phyloP scores from a whole-genome alignment of 2,888 invertebrate genomes.

The Aporophyla lueneburgensis region DNA sequence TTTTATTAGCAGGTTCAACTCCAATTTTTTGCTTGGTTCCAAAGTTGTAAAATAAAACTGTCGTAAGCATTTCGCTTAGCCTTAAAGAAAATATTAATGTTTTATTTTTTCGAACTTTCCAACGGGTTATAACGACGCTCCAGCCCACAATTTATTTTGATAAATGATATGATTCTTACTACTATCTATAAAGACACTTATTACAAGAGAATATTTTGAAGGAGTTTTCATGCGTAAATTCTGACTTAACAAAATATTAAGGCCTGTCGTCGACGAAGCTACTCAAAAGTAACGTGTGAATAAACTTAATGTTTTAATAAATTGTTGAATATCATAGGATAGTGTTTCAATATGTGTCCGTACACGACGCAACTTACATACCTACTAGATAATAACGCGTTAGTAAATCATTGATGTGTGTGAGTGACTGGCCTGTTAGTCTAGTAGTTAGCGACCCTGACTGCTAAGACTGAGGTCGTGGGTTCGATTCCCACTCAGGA shows the following conservation, averaged over 20 bases:
- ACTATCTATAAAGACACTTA: background rate
- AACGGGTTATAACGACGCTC: background rate
- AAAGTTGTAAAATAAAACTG: slow-evolving; percentile 38
- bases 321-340: no score
- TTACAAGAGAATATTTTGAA: background rate
- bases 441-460: no score
- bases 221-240: no score
- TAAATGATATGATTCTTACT: background rate
- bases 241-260: background rate
- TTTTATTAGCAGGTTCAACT: background rate
- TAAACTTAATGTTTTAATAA: no score
- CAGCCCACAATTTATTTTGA: background rate
- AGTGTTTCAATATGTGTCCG: no score
- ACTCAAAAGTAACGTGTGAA: background rate
- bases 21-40: background rate
- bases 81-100: slow-evolving; percentile 11
- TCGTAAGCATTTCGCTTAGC: slow-evolving; percentile 14
- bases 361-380: no score
- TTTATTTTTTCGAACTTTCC: slow-evolving; percentile 18
- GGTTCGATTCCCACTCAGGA: no score
- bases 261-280: background rate
- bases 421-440: no score
- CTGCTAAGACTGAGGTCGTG: no score
- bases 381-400: no score
- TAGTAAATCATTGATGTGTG: no score